phyloP scores from a whole-genome alignment of 2,113 vertebrate species.

The Ovis aries region ARS-UI_Ramb_v3.0 NC_056055.1:65366501-65367000 shows the following conservation, averaged over 20 bases:
- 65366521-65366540: not conserved
- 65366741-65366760: not conserved
- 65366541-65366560: not conserved
- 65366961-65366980: not conserved
- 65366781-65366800: not conserved
- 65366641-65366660: not conserved
- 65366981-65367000: not conserved
- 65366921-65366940: not conserved
- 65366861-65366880: not conserved
- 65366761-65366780: not conserved
- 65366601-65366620: not conserved
- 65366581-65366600: not conserved
- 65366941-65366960: not conserved
- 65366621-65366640: not conserved
- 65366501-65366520: not conserved
- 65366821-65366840: not conserved
- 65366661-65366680: not conserved
- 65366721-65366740: not conserved
- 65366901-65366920: not conserved
- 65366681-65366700: not conserved
- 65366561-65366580: not conserved
- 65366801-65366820: not conserved
- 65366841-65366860: not conserved
- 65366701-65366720: not conserved
- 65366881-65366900: not conserved